Percentiles rank a stretch among this genome's conserved stretches.
Conservation (phyloP, 1,140 invertebrate genomes). For the Olivierus martensii region DNA sequence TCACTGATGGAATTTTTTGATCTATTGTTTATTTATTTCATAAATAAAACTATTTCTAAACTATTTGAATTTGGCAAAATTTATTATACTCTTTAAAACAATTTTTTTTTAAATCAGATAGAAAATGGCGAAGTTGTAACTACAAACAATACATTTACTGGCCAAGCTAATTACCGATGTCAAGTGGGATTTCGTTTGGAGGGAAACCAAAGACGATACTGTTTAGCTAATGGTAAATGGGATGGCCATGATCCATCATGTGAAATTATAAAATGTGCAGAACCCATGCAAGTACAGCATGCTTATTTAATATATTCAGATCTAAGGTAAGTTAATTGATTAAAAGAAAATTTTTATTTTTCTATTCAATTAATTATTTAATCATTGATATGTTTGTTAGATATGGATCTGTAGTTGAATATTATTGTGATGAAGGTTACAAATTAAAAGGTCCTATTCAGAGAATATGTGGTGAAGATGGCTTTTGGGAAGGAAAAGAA, state of each 20-base stretch:
- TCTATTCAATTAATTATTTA: neutral
- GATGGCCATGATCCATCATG: slow-evolving; percentile 36
- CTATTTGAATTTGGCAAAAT: too few species aligned
- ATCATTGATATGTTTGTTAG: neutral
- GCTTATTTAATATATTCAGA: slow-evolving; percentile 17
- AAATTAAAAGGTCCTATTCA: slow-evolving; percentile 26
- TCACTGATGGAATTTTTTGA: too few species aligned
- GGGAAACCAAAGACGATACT: slow-evolving; percentile 33
- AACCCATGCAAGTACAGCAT: slow-evolving; percentile 9
- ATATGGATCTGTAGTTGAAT: slow-evolving; percentile 20
- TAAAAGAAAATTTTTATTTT: too few species aligned
- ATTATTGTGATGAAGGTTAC: slow-evolving; percentile 31
- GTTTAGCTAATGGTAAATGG: slow-evolving; percentile 37
- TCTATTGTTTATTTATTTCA: too few species aligned
- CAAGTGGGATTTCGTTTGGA: slow-evolving; percentile 29
- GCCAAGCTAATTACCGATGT: slow-evolving; percentile 24
- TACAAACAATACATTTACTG: slow-evolving; percentile 8
- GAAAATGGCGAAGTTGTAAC: slow-evolving; percentile 5
- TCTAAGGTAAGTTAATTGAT: slow-evolving; percentile 16
- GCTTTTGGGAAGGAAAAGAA: slow-evolving; percentile 25
- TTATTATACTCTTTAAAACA: too few species aligned
- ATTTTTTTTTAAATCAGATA: neutral
- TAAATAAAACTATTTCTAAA: too few species aligned
- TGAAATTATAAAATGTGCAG: slow-evolving; percentile 17
- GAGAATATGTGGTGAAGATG: slow-evolving; percentile 21